These are phyloP conservation scores for Torymus aiolomorphi DNA, from an alignment of 2,888 invertebrate species.

Conservation along the genomic window DNA sequence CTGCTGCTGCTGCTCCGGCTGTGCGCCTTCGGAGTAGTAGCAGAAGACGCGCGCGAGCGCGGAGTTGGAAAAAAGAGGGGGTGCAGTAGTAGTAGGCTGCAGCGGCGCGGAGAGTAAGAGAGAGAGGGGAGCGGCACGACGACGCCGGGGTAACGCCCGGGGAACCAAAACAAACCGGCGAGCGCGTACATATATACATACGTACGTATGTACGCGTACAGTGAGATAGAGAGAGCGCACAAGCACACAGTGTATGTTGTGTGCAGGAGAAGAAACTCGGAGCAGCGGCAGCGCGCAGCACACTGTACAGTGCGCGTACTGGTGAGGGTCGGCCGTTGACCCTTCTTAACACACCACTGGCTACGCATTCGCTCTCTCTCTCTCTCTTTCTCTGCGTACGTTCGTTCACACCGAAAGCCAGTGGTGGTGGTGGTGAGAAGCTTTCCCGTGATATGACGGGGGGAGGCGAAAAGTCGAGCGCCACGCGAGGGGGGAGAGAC, in stretches of 20 bases:
- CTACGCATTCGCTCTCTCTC: conserved; percentile 47
- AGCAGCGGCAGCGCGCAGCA: too few relatives aligned
- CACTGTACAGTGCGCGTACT: conserved; percentile 64
- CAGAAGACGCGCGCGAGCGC: neutral
- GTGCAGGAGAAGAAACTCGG: too few relatives aligned
- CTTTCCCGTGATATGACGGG: too few relatives aligned
- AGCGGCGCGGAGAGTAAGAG: conserved; percentile 66
- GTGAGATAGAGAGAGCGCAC: conserved; percentile 16
- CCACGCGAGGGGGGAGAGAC: neutral
- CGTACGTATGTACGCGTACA: neutral
- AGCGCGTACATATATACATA: conserved; percentile 60
- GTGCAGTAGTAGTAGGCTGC: neutral
- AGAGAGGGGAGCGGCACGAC: neutral
- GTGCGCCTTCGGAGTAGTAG: too few relatives aligned
- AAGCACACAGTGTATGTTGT: neutral
- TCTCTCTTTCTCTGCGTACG: neutral
- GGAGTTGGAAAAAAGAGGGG: conserved; percentile 7
- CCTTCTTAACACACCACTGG: conserved; percentile 70
- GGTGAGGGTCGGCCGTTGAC: conserved; percentile 76
- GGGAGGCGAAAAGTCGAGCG: too few relatives aligned
- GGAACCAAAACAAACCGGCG: conserved; percentile 76
- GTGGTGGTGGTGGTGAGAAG: too few relatives aligned
- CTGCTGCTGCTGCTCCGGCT: too few relatives aligned
- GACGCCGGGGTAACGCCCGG: conserved; percentile 74
- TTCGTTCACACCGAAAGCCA: neutral